Conservation (phyloP, 1,140 invertebrate species). For the Wiebesia pumilae region DNA sequence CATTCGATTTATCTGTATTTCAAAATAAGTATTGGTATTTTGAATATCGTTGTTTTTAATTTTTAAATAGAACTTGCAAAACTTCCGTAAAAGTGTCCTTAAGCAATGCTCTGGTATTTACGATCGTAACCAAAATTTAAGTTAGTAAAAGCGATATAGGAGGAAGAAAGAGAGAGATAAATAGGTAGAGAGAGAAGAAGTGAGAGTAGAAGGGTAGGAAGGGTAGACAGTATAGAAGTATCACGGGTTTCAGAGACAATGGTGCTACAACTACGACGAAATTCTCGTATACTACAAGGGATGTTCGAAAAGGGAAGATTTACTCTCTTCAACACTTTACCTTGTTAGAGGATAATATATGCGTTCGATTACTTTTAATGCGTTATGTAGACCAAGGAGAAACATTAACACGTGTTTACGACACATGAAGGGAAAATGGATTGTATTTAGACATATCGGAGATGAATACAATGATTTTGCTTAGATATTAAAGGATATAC, state of each 20-base stretch:
- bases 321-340: slow-evolving; percentile 43
- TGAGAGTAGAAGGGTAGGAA: background rate
- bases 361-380: slow-evolving; percentile 47
- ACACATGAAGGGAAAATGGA: background rate
- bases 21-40: too few species aligned
- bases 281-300: background rate
- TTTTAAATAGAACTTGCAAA: too few species aligned
- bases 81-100: too few species aligned
- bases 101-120: too few species aligned
- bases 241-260: background rate
- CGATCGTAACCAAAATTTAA: background rate
- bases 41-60: too few species aligned
- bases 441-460: background rate
- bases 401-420: background rate
- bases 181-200: background rate
- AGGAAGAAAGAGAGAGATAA: background rate
- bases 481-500: background rate
- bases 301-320: background rate
- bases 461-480: background rate
- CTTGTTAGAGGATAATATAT: slow-evolving; percentile 24
- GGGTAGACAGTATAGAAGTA: background rate
- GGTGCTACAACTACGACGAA: too few species aligned
- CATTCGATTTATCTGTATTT: too few species aligned
- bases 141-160: background rate
- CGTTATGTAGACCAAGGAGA: background rate